Percentiles rank a stretch among this genome's conserved stretches.
These are phyloP conservation scores for Epizoanthus stellaris DNA, from an alignment of 92 coral and sea anemone species.

Conservation along the genomic window DNA sequence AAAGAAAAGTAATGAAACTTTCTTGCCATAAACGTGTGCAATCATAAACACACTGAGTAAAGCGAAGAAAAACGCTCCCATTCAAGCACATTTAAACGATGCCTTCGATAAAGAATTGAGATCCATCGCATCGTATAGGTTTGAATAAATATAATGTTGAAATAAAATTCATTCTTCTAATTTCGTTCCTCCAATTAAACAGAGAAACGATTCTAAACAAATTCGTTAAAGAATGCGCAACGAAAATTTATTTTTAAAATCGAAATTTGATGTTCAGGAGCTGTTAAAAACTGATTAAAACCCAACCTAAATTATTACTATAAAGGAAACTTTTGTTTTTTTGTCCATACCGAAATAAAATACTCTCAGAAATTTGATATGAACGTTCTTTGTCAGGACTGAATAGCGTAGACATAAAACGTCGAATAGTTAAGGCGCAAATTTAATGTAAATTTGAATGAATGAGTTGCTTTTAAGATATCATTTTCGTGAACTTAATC, in stretches of 20 bases:
- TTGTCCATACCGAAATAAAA: background rate
- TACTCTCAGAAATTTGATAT: background rate
- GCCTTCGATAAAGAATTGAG: background rate
- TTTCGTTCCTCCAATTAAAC: slow-evolving; percentile 24
- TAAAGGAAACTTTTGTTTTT: background rate
- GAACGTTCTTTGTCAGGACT: background rate
- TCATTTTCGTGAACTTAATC: slow-evolving; percentile 40
- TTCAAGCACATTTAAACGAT: slow-evolving; percentile 1
- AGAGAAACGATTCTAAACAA: slow-evolving; percentile 4
- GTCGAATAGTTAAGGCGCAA: background rate
- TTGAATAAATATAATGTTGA: slow-evolving; percentile 5
- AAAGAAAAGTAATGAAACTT: slow-evolving; percentile 8
- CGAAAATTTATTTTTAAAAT: slow-evolving; percentile 10
- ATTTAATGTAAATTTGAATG: slow-evolving; percentile 35
- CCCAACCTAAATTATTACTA: background rate
- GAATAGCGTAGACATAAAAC: background rate
- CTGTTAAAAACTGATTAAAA: slow-evolving; percentile 8
- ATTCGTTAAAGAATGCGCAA: slow-evolving; percentile 4
- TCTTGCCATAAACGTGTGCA: background rate
- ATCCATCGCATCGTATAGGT: background rate
- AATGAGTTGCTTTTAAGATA: slow-evolving; percentile 44
- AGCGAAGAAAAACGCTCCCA: background rate
- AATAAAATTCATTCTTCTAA: background rate
- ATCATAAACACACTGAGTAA: background rate
- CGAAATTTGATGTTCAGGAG: slow-evolving; percentile 22